Conservation (phyloP, 2,113 vertebrate species). For the Carlito syrichta region DNA sequence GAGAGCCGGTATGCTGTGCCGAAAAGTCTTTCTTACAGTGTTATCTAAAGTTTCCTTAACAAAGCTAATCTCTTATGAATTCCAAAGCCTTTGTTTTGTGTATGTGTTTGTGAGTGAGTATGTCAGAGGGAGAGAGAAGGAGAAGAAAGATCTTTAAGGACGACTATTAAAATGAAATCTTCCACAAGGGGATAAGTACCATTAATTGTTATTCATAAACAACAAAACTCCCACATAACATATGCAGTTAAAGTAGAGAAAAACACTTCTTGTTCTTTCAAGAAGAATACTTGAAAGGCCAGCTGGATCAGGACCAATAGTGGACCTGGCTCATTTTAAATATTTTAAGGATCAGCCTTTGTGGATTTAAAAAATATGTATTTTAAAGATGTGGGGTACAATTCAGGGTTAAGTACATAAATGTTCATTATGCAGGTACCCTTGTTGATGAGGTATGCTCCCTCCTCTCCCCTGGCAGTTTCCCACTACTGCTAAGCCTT, state of each 20-base stretch:
- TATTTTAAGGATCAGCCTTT: background rate
- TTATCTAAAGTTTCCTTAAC: background rate
- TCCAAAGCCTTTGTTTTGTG: background rate
- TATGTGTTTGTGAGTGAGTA: background rate
- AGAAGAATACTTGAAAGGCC: background rate
- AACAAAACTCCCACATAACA: background rate
- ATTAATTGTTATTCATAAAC: background rate
- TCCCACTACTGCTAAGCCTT: no score
- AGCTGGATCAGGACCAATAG: background rate
- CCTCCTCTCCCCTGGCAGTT: no score
- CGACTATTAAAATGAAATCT: background rate
- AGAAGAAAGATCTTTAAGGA: background rate
- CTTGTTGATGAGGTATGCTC: no score
- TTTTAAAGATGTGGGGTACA: no score
- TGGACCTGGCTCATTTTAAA: background rate
- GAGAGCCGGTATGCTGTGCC: background rate
- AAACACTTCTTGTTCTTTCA: no score
- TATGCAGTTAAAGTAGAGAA: background rate
- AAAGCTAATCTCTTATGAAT: background rate
- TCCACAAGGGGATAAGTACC: background rate
- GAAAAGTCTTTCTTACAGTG: background rate
- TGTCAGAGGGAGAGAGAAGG: background rate
- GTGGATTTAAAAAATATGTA: no score
- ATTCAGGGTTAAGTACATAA: no score
- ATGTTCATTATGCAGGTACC: no score